Conservation (phyloP, 2,113 vertebrate genomes). For the Ramphastos sulfuratus region DNA sequence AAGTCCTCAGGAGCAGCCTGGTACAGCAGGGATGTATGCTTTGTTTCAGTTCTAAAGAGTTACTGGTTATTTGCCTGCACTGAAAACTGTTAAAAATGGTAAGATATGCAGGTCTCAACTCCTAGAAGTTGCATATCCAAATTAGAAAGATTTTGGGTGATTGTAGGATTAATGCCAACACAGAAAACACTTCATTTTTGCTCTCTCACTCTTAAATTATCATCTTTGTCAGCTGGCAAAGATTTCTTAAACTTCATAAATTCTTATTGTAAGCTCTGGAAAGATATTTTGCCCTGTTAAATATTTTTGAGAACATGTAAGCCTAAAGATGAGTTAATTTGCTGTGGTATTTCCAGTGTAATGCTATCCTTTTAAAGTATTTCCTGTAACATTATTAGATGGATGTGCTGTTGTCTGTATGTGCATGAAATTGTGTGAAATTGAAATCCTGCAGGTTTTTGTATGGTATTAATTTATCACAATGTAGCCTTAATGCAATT, state of each 20-base stretch:
- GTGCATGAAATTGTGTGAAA: conserved; percentile 42
- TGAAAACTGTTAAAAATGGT: neutral
- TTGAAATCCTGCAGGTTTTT: conserved; percentile 43
- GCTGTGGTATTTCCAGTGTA: neutral
- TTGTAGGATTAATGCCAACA: neutral
- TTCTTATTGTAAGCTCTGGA: neutral
- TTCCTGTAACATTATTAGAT: neutral
- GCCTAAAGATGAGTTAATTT: neutral
- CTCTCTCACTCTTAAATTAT: neutral
- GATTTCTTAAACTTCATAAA: neutral
- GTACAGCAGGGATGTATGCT: neutral
- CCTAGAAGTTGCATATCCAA: neutral
- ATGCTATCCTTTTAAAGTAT: neutral
- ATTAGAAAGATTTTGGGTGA: neutral
- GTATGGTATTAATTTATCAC: neutral
- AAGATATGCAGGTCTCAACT: neutral
- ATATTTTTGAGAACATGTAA: neutral
- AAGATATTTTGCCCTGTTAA: neutral
- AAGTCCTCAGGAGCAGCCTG: neutral
- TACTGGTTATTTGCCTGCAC: neutral
- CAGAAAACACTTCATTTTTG: neutral
- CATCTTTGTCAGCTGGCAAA: neutral
- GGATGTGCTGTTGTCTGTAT: neutral
- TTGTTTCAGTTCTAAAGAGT: neutral
- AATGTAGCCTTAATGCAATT: conserved; percentile 24